These are phyloP conservation scores for Danionella dracula DNA, from an alignment of 2,797 vertebrate genomes.

Conservation along the genomic window DNA sequence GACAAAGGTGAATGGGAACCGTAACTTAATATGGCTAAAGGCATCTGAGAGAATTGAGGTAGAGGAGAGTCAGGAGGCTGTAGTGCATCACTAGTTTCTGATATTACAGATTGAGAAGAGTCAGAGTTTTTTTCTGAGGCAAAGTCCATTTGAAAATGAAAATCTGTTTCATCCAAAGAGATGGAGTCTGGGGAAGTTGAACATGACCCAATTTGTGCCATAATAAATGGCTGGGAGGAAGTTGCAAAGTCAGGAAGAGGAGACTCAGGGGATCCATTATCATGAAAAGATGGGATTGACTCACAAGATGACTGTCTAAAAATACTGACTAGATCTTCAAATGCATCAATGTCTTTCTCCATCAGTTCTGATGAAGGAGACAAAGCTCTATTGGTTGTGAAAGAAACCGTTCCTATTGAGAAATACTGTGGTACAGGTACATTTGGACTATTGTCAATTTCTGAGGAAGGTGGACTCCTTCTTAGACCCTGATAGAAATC, in stretches of 20 bases:
- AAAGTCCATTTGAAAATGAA: slow-evolving; percentile 17
- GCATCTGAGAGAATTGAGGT: slow-evolving; percentile 18
- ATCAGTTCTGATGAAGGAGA: slow-evolving; percentile 50
- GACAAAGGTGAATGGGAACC: slow-evolving; percentile 56
- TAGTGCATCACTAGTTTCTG: slow-evolving; percentile 31
- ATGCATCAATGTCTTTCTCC: slow-evolving; percentile 37
- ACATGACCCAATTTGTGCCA: background rate
- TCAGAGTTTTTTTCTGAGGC: slow-evolving; percentile 31
- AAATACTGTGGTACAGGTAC: slow-evolving; percentile 14
- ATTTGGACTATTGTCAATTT: slow-evolving; percentile 14
- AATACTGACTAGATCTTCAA: background rate
- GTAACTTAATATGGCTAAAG: slow-evolving; percentile 21
- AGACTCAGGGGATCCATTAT: slow-evolving; percentile 31
- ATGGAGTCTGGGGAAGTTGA: slow-evolving; percentile 50
- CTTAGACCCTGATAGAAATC: slow-evolving; percentile 26
- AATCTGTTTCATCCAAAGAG: slow-evolving; percentile 50
- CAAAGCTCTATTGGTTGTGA: slow-evolving; percentile 32
- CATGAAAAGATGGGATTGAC: slow-evolving; percentile 16
- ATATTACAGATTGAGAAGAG: slow-evolving; percentile 12
- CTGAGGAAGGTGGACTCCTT: slow-evolving; percentile 6
- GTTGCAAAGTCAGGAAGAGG: slow-evolving; percentile 3
- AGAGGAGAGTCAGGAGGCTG: slow-evolving; percentile 42
- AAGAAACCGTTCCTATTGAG: slow-evolving; percentile 8
- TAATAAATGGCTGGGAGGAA: background rate
- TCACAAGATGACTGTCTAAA: slow-evolving; percentile 42